phyloP scores from a whole-genome alignment of 2,888 invertebrate species.

The Saturnia japonica region DNA sequence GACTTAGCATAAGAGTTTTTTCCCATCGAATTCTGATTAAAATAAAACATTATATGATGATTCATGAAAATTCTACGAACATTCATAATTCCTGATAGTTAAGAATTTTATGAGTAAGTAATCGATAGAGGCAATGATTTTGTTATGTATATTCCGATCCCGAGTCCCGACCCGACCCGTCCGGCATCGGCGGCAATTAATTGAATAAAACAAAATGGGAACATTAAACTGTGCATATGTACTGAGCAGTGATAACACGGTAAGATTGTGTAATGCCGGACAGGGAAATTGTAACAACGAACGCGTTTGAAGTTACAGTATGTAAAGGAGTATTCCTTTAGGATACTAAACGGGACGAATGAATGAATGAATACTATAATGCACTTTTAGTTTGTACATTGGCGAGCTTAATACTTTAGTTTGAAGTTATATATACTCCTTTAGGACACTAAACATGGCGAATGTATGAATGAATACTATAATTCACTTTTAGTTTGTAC shows the following conservation, averaged over 20 bases:
- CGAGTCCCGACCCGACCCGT: slow-evolving; percentile 15
- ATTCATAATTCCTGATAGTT: slow-evolving; percentile 12
- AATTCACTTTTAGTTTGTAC: too few relatives aligned
- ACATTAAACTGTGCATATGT: slow-evolving; percentile 79
- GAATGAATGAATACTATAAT: too few relatives aligned
- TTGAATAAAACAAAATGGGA: slow-evolving; percentile 67
- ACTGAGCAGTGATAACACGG: slow-evolving; percentile 71
- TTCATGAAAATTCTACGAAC: slow-evolving; percentile 16
- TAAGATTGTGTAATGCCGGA: slow-evolving; percentile 58
- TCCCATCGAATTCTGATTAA: neutral
- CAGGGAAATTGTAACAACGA: slow-evolving; percentile 24
- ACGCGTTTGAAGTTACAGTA: neutral
- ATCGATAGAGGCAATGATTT: slow-evolving; percentile 20
- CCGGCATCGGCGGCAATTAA: slow-evolving; percentile 60
- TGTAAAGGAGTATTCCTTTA: too few relatives aligned
- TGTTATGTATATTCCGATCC: slow-evolving; percentile 19
- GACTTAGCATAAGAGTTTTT: neutral
- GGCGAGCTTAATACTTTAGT: too few relatives aligned
- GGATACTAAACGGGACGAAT: too few relatives aligned
- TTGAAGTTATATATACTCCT: too few relatives aligned
- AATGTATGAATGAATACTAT: too few relatives aligned
- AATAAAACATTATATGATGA: neutral
- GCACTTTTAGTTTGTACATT: too few relatives aligned
- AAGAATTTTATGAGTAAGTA: slow-evolving; percentile 18
- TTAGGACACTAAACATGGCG: too few relatives aligned